These are phyloP conservation scores for Engystomops pustulosus DNA, from an alignment of 2,113 vertebrate genomes.

Conservation along the genomic window DNA sequence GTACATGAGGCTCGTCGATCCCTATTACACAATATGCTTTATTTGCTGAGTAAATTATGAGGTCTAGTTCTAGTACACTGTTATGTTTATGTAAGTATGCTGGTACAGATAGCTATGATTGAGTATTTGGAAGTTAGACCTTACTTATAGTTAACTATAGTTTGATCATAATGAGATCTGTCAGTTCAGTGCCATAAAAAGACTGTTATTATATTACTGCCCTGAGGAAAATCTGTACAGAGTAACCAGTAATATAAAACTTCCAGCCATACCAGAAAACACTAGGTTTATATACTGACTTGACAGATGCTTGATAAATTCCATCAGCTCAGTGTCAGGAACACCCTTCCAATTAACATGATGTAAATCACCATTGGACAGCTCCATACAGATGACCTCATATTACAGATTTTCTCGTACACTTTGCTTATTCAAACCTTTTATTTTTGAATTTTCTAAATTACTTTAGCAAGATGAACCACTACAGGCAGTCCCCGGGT, in stretches of 20 bases:
- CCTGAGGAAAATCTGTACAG: constrained; percentile 22
- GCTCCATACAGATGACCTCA: neutral
- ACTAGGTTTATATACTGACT: constrained; percentile 5
- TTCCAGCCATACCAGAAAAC: neutral
- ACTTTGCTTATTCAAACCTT: too few relatives aligned
- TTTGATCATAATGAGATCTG: neutral
- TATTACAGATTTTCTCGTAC: neutral
- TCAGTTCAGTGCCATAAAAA: neutral
- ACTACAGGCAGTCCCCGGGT: too few relatives aligned
- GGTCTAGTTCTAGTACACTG: neutral
- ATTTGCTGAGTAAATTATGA: neutral
- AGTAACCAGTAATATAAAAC: constrained; percentile 11
- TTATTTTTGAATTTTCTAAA: too few relatives aligned
- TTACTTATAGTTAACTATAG: neutral
- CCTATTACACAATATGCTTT: neutral
- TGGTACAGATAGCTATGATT: neutral
- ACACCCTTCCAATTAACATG: constrained; percentile 13
- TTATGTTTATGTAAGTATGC: neutral
- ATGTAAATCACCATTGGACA: constrained; percentile 37
- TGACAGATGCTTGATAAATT: constrained; percentile 23
- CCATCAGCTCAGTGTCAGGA: constrained; percentile 17
- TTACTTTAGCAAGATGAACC: too few relatives aligned
- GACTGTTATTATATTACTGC: constrained; percentile 7
- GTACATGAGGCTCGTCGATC: neutral
- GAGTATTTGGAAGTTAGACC: neutral